A percentile compares a stretch with the other conserved stretches of the same genome.
phyloP scores from a whole-genome alignment of 2,797 vertebrate genomes.

The Diceros bicornis region DNA sequence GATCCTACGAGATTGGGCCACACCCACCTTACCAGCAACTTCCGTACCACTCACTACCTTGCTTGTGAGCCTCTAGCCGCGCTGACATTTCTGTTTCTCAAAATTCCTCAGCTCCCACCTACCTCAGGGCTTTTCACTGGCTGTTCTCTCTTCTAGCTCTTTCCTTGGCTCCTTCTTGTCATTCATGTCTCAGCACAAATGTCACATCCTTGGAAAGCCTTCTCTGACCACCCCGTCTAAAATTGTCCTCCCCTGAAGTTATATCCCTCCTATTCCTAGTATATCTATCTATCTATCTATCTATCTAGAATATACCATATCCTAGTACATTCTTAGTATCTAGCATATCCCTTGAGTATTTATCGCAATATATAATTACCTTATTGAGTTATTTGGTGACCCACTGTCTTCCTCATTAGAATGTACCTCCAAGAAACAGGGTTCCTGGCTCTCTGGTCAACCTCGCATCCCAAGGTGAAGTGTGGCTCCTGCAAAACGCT shows the following conservation, averaged over 20 bases:
- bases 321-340: too few relatives aligned
- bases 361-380: background rate
- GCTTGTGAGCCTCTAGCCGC: background rate
- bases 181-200: background rate
- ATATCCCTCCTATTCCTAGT: too few relatives aligned
- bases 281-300: too few relatives aligned
- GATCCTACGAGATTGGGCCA: fast-evolving
- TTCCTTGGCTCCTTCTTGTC: background rate
- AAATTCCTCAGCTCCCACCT: fast-evolving
- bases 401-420: background rate
- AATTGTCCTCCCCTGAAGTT: background rate
- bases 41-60: background rate
- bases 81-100: background rate
- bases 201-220: background rate
- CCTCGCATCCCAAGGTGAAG: background rate
- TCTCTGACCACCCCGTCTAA: background rate
- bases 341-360: background rate
- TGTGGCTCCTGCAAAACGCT: fast-evolving
- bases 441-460: background rate
- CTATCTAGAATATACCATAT: too few relatives aligned
- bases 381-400: background rate
- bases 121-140: background rate
- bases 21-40: fast-evolving
- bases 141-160: too few relatives aligned
- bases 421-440: background rate